Percentiles rank a stretch among this genome's conserved stretches.
phyloP scores from a whole-genome alignment of 1,140 invertebrate genomes.

The Bombus superbus region DNA sequence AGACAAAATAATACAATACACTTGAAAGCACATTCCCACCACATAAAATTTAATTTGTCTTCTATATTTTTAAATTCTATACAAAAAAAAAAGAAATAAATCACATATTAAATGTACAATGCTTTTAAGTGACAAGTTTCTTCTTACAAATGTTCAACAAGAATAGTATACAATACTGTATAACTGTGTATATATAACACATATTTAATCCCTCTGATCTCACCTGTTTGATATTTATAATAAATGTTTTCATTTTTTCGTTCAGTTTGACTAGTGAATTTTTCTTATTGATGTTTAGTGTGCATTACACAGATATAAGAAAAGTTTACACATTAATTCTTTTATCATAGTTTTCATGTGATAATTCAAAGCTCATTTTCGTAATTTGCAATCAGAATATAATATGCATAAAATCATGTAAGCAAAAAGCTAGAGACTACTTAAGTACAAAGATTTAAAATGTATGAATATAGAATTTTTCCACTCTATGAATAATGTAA shows the following conservation, averaged over 20 bases:
- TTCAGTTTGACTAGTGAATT: conserved; percentile 41
- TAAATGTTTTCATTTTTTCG: conserved; percentile 50
- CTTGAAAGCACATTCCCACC: not conserved
- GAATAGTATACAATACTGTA: conserved; percentile 73
- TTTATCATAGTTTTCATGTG: conserved; percentile 30
- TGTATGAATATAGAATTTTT: not conserved
- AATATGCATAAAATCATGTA: not conserved
- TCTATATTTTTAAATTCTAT: conserved; percentile 23
- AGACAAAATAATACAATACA: not conserved
- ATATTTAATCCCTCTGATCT: conserved; percentile 62
- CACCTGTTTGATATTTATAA: conserved; percentile 47
- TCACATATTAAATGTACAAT: conserved; percentile 41
- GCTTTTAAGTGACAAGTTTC: conserved; percentile 63
- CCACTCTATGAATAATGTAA: conserved; percentile 4
- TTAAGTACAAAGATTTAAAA: conserved; percentile 29
- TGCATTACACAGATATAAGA: conserved; percentile 61
- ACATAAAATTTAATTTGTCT: conserved; percentile 24
- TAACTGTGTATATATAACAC: conserved; percentile 75
- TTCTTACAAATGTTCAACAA: conserved; percentile 77
- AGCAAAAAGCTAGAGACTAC: conserved; percentile 2
- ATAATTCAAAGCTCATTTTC: conserved; percentile 17
- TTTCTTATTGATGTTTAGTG: conserved; percentile 45
- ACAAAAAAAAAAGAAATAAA: conserved; percentile 13
- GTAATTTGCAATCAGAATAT: conserved; percentile 18
- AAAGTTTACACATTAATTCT: conserved; percentile 51